Percentiles rank a stretch among this genome's conserved stretches.
phyloP scores from a whole-genome alignment of 2,113 vertebrate genomes.

The Peromyscus californicus region DNA sequence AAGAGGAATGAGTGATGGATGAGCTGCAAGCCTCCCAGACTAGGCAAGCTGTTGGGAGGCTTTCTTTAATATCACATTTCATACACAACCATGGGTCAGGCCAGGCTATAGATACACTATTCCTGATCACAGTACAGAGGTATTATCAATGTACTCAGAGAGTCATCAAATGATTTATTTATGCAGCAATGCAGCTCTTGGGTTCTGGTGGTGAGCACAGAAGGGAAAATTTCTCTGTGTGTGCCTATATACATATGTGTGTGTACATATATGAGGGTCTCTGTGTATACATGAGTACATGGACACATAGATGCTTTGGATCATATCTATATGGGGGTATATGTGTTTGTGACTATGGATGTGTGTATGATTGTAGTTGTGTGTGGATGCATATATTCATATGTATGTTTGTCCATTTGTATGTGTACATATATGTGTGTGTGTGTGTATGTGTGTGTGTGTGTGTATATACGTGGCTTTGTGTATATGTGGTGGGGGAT shows the following conservation, averaged over 20 bases:
- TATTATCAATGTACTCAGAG: conserved; percentile 73
- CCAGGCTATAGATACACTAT: conserved; percentile 15
- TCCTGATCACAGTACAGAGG: conserved; percentile 65
- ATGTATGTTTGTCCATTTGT: neutral
- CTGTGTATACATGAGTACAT: neutral
- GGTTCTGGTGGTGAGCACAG: conserved; percentile 26
- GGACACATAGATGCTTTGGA: neutral
- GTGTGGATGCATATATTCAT: neutral
- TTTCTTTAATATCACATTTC: conserved; percentile 81
- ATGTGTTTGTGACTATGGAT: neutral
- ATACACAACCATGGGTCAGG: conserved; percentile 59
- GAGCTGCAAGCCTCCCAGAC: conserved; percentile 53
- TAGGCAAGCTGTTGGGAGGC: conserved; percentile 60
- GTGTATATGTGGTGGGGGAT: neutral
- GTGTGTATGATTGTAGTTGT: neutral
- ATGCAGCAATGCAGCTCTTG: neutral
- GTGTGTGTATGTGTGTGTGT: neutral
- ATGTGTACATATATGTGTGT: neutral
- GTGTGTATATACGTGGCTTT: no score
- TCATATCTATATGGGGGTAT: neutral
- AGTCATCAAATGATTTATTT: conserved; percentile 76
- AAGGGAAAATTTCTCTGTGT: neutral
- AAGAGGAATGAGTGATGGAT: conserved; percentile 74
- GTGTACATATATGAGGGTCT: neutral
- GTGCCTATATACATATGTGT: no score